A percentile compares a stretch with the other conserved stretches of the same genome.
These are phyloP conservation scores for Parasteatoda tepidariorum DNA, from an alignment of 1,140 invertebrate genomes.

Conservation along the genomic window DNA sequence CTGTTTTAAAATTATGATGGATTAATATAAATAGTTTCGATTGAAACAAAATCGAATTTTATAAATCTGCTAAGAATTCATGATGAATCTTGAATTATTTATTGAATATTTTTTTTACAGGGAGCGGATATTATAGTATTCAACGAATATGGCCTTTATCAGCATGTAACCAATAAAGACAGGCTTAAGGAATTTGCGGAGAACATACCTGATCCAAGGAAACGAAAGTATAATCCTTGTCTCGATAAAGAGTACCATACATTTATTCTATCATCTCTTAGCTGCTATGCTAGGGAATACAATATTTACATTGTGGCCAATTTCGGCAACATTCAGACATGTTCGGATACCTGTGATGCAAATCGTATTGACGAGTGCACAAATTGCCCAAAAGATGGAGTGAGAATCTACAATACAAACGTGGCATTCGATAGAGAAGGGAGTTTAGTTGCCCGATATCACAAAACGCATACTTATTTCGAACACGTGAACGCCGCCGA, in stretches of 20 bases:
- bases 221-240: constrained; percentile 3
- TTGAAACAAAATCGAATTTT: too few relatives aligned
- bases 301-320: constrained; percentile 23
- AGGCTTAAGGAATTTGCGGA: not conserved
- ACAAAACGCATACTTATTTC: constrained; percentile 79
- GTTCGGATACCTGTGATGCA: not conserved
- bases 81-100: too few relatives aligned
- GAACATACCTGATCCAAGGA: constrained; percentile 13
- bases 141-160: constrained; percentile 15
- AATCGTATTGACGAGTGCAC: not conserved
- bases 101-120: too few relatives aligned
- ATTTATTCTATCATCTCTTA: not conserved
- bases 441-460: constrained; percentile 75
- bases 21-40: too few relatives aligned
- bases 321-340: constrained; percentile 65
- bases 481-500: constrained; percentile 73
- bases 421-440: constrained; percentile 79
- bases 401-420: constrained; percentile 79
- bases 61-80: too few relatives aligned
- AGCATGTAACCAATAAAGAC: not conserved
- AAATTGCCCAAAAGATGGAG: constrained; percentile 67
- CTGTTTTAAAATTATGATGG: too few relatives aligned
- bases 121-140: constrained; percentile 13
- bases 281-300: constrained; percentile 9
- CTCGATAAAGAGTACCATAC: not conserved